These are phyloP conservation scores for Clarias macrocephalus DNA, from an alignment of 2,113 vertebrate genomes.

Conservation along the genomic window DNA sequence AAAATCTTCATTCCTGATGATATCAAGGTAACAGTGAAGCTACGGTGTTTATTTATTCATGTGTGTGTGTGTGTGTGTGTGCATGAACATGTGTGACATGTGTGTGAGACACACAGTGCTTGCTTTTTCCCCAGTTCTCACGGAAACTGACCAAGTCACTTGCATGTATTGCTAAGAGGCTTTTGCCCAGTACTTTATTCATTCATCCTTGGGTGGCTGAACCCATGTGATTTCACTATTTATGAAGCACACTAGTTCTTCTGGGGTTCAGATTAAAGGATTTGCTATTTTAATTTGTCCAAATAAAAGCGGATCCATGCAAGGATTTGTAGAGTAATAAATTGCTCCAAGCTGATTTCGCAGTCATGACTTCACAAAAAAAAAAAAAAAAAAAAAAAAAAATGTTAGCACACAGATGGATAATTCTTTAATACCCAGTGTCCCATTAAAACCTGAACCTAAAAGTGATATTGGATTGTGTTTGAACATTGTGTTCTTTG, in stretches of 20 bases:
- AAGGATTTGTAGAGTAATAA: slow-evolving; percentile 64
- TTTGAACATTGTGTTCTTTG: not conserved
- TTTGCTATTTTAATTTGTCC: slow-evolving; percentile 73
- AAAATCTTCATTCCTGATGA: slow-evolving; percentile 97
- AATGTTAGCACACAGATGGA: not conserved
- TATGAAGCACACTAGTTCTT: slow-evolving; percentile 60
- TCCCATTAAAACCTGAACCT: slow-evolving; percentile 18
- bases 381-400: not conserved
- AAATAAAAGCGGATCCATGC: slow-evolving; percentile 68
- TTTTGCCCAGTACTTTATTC: slow-evolving; percentile 64
- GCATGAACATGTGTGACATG: not conserved
- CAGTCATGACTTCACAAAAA: slow-evolving; percentile 35
- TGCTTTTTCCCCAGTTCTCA: not conserved
- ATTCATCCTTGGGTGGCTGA: slow-evolving; percentile 28
- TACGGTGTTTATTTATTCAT: not conserved
- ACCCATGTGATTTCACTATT: slow-evolving; percentile 55
- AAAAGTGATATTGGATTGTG: slow-evolving; percentile 1
- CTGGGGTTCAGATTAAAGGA: slow-evolving; percentile 68
- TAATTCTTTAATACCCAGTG: slow-evolving; percentile 21
- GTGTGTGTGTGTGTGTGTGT: not conserved
- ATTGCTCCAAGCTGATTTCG: slow-evolving; percentile 71
- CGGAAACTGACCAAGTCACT: not conserved
- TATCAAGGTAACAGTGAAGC: slow-evolving; percentile 85
- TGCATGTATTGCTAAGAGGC: slow-evolving; percentile 63
- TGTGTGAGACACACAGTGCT: not conserved